Evolutionary conservation across 1,140 invertebrate genomes (phyloP).

Genomic region (Drosophila tsacasi): DNA sequence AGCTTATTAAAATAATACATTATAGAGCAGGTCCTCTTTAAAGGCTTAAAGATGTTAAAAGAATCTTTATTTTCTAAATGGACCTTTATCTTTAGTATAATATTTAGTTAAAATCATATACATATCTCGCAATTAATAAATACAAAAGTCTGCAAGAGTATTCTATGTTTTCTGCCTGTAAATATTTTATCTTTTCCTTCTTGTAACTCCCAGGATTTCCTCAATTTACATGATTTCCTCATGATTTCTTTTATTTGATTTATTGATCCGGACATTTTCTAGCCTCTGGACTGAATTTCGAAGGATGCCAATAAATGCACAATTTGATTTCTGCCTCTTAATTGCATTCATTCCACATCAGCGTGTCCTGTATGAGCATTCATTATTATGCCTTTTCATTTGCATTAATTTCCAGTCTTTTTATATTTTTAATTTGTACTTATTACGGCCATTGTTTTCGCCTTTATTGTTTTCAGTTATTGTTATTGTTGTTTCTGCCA

Average conservation of each 20-base stretch:
- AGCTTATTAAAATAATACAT: too few relatives aligned
- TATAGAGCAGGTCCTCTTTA: too few relatives aligned
- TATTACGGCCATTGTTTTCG: conserved; percentile 15
- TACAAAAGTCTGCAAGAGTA: not conserved
- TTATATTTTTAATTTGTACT: conserved; percentile 44
- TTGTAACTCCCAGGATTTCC: not conserved
- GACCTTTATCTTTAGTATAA: too few relatives aligned
- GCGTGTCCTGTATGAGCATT: conserved; percentile 29
- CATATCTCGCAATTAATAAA: not conserved
- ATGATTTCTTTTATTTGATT: conserved; percentile 34
- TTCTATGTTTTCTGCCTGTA: not conserved
- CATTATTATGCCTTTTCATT: conserved; percentile 34
- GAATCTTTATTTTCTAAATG: too few relatives aligned
- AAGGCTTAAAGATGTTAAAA: too few relatives aligned
- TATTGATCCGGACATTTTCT: conserved; percentile 37
- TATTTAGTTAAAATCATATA: not conserved
- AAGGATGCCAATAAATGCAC: conserved; percentile 12
- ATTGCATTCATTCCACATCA: conserved; percentile 44
- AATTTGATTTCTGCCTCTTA: conserved; percentile 44
- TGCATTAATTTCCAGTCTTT: conserved; percentile 50
- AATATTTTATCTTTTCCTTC: not conserved
- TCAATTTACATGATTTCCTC: conserved; percentile 15
- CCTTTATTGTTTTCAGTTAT: conserved; percentile 27
- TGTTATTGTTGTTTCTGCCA: conserved; percentile 13
- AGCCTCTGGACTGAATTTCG: conserved; percentile 8